Percentiles rank a stretch among this genome's conserved stretches.
Evolutionary conservation across 2,113 vertebrate species (phyloP).

Genomic region (Pristiophorus japonicus): DNA sequence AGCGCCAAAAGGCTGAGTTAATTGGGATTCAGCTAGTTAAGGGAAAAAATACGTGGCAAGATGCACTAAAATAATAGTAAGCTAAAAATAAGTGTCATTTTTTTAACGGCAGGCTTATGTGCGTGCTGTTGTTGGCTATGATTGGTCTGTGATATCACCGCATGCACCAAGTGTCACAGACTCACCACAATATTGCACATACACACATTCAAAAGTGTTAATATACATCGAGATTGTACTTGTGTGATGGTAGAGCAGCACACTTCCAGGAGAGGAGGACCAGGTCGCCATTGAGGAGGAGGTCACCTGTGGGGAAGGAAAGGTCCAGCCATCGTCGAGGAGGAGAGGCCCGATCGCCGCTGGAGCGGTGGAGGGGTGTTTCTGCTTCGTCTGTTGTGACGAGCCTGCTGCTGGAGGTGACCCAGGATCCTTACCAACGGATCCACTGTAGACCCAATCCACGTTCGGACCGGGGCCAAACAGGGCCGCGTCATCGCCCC

Average conservation of each 20-base stretch:
- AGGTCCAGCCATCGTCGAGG: no score
- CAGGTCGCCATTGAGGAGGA: no score
- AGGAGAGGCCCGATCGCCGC: no score
- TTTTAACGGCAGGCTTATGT: background rate
- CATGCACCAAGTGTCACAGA: background rate
- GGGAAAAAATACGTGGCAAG: background rate
- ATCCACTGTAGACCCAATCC: no score
- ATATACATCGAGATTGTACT: background rate
- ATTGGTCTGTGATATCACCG: background rate
- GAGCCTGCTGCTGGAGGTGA: no score
- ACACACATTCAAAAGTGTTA: background rate
- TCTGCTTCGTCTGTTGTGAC: no score
- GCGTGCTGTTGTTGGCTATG: background rate
- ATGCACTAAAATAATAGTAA: background rate
- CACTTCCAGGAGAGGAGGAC: no score
- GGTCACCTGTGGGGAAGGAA: no score
- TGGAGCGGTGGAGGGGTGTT: no score
- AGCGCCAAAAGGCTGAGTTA: background rate
- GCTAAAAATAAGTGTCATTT: background rate
- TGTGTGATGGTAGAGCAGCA: background rate
- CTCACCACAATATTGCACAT: background rate
- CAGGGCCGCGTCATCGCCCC: no score
- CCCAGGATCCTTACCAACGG: no score
- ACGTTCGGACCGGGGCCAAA: no score
- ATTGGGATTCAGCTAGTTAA: background rate